Evolutionary conservation across 2,888 invertebrate species (phyloP), one percentile per base, ranked within the genome.

Genomic region (Himalopsyche kuldschensis): DNA sequence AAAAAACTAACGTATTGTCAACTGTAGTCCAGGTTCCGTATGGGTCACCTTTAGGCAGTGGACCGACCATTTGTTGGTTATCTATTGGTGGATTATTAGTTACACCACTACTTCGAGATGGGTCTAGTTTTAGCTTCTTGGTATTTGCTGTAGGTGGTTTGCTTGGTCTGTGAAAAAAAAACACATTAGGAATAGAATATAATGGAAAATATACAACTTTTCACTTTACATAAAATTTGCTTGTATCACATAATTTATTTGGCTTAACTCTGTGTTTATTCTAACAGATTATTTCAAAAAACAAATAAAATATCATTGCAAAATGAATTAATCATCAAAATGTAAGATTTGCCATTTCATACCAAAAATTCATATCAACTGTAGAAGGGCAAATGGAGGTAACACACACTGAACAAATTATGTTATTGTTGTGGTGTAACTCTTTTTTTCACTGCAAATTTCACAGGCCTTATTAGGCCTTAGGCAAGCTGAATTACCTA

Each of bases 21-120:
- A 96, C 93, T 6, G 94, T 92, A 87, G 93, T 92, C 96, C 96
- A 97, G n/a, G 93, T 90, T 6, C 96, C 96, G 88, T 95, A 96
- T 0, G 96, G 95, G 86, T 94, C 93, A 0, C 92, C 92, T 32
- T 93, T 92, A 0, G 94, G 93, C 27, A 88, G 87, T 1, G 95
- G 94, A 69, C 94, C 93, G 86, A 93, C 90, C 31, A 75, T 55
- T 35, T 69, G 69, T 6, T 69, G 88, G 31, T 89, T 87, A 17
- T 87, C 87, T 78, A 87, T 87, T 87, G 85, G 79, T 88, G 90
- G 76, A 87, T 86, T 41, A 41, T 11, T 41, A 85, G 80, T 75
- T 85, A n/a, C 30, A 17, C 55, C 17, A 79, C 11, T 63, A 30
- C 17, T 20, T 35, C 31, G 63, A 3, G 30, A 63, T 20, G n/a